Evolutionary conservation across 37 sponge, comb jelly and placozoan species (phyloP), one percentile per base, ranked within the genome.

Genomic region (Beroe ovata): DNA sequence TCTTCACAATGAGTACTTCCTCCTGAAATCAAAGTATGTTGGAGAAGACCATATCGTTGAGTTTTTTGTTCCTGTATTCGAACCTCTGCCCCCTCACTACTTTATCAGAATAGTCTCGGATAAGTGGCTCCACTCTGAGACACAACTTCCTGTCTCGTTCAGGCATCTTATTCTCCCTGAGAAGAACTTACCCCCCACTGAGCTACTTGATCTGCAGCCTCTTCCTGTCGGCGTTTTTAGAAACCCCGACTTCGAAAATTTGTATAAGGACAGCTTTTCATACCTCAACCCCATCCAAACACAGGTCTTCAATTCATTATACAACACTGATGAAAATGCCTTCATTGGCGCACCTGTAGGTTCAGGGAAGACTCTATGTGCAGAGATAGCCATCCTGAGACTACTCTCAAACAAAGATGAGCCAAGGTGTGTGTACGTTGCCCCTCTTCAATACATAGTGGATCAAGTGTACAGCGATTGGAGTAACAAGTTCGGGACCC

Each of bases 81-180:
- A 98, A 90, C 99, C 99, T 6, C 95, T 98, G 38, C 99, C 99
- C 21, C 99, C 99, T 35, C 99, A 98, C 81, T 98, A 98, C 91
- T 98, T 95, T 92, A 98, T 98, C 63, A 90, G 94, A 20, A 90
- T 94, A 21, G 92, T 94, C 0, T 91, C 92, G 32, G 94, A 94
- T 54, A 90, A 64, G 88, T 94, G 94, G 94, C 62, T 94, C 14
- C 91, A 90, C 35, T 94, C 96, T 59, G 96, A 98, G 66, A 95
- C 96, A 4, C 95, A 94, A 60, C 93, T 95, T 26, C 95, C 99
- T 0, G 94, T 98, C 14, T 95, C 99, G 21, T 98, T 98, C 91
- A 92, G 96, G 28, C 99, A 98, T 71, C 92, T 98, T 54, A 94
- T 98, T 39, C 93, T 98, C 20, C 99, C 99, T 8, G 99, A 95